Evolutionary conservation across 2,113 vertebrate genomes (phyloP).

Genomic region (Nycticorax nycticorax): DNA sequence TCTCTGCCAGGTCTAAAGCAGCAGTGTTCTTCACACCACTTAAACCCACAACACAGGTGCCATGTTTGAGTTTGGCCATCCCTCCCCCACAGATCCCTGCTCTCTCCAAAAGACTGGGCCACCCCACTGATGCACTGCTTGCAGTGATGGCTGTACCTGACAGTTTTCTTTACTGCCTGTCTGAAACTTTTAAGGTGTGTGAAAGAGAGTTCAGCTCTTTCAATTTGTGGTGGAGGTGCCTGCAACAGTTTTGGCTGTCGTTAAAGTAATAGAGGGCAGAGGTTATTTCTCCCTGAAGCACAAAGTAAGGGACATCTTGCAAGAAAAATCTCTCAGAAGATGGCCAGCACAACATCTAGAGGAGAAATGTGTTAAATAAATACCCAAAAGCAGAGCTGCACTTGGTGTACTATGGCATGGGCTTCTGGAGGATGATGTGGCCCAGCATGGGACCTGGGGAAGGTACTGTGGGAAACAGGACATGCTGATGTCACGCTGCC

Average conservation of each 20-base stretch:
- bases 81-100: not conserved
- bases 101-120: not conserved
- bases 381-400: not conserved
- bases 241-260: not conserved
- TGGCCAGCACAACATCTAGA: not conserved
- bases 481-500: fast-evolving
- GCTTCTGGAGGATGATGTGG: not conserved
- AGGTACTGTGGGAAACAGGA: not conserved
- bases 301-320: not conserved
- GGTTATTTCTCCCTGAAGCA: not conserved
- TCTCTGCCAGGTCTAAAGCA: not conserved
- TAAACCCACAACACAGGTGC: not conserved
- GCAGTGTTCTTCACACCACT: not conserved
- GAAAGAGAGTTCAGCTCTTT: not conserved
- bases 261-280: not conserved
- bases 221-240: not conserved
- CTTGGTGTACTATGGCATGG: not conserved
- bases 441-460: not conserved
- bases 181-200: not conserved
- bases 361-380: not conserved
- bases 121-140: not conserved
- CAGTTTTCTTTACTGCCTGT: not conserved
- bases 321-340: not conserved
- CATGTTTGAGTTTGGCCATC: not conserved
- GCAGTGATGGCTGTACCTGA: not conserved